Base-by-base conservation (phyloP, 2,888 invertebrate species). In the Geophilus truncorum region DNA sequence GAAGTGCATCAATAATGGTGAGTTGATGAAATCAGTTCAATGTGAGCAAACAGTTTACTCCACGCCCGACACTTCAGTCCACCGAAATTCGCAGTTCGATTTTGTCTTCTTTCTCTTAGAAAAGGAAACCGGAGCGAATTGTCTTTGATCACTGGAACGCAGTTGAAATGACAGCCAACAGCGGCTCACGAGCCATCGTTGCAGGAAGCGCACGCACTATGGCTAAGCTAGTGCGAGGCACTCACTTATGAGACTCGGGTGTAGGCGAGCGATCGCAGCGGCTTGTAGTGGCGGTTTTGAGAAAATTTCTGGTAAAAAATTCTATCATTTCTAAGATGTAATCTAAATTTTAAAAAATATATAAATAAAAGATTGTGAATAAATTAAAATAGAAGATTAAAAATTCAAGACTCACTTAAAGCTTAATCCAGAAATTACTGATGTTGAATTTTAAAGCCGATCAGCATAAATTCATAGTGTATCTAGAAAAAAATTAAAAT, bases 201-300 rank as follows among this genome's bases (percentile, higher is more conserved):
- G 70, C 70, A 70, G 70, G 70, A 70, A 70, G 70, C 70, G 70
- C 70, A 70, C 70, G 28, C 70, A 70, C 70, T 70, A 70, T 70
- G 70, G 70, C 70, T 70, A 28, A 28, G 70, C 70, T 70, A 28
- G 70, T 70, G n/a, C 70, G 70, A 28, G 28, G 70, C 70, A 28
- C 70, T 25, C 70, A 70, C 70, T 70, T 70, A 70, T 70, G 70
- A 70, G 70, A 70, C 70, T 25, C 28, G 70, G 9, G 28, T 28
- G 28, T 12, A 70, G 25, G 28, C 10, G 10, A 25, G 28, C 70
- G 70, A 70, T 28, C 70, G 25, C 70, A 28, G 70, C 0, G 70
- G 25, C 70, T 25, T 28, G n/a, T 28, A 28, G 70, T 70, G 15
- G 6, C 70, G 28, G 70, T 3, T 70, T 3, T 2, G 9, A n/a